Conservation (phyloP, 64 coral and sea anemone species). For the Catalaphyllia jardinei region DNA sequence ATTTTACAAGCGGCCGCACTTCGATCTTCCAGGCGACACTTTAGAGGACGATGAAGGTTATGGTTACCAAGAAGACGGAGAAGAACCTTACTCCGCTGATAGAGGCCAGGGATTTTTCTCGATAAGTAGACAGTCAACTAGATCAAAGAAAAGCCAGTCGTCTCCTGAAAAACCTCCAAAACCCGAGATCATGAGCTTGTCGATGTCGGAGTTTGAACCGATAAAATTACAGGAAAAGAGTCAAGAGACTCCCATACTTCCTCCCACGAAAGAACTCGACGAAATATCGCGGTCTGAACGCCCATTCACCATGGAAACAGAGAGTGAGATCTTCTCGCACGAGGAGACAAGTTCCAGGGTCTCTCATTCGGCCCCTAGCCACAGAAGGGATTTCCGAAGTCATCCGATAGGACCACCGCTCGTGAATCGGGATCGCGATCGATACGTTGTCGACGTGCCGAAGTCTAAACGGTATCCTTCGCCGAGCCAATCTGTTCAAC, state of each 20-base stretch:
- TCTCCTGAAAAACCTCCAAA: slow-evolving; percentile 12
- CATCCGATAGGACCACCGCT: slow-evolving; percentile 70
- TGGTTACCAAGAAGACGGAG: slow-evolving; percentile 24
- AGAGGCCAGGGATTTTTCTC: slow-evolving; percentile 74
- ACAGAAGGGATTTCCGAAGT: slow-evolving; percentile 39
- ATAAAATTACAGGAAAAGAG: slow-evolving; percentile 12
- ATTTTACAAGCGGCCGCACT: slow-evolving; percentile 78
- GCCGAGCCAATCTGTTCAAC: slow-evolving; percentile 56
- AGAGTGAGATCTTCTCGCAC: slow-evolving; percentile 15
- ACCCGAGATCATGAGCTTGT: slow-evolving; percentile 35
- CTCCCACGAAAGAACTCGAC: not conserved
- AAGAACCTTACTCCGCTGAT: slow-evolving; percentile 70
- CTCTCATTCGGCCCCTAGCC: slow-evolving; percentile 49
- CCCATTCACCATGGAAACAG: slow-evolving; percentile 25
- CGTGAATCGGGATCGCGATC: slow-evolving; percentile 30
- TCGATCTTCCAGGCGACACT: slow-evolving; percentile 68
- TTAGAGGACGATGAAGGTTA: slow-evolving; percentile 18
- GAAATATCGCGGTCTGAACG: slow-evolving; percentile 26
- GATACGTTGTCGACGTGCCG: slow-evolving; percentile 73
- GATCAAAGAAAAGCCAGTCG: slow-evolving; percentile 28
- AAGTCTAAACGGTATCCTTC: slow-evolving; percentile 78
- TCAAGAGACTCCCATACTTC: not conserved
- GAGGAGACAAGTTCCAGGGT: slow-evolving; percentile 2
- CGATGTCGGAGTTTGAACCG: slow-evolving; percentile 67
- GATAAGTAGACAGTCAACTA: slow-evolving; percentile 30